phyloP scores from a whole-genome alignment of 2,888 invertebrate species.

The Hypolimnas misippus region DNA sequence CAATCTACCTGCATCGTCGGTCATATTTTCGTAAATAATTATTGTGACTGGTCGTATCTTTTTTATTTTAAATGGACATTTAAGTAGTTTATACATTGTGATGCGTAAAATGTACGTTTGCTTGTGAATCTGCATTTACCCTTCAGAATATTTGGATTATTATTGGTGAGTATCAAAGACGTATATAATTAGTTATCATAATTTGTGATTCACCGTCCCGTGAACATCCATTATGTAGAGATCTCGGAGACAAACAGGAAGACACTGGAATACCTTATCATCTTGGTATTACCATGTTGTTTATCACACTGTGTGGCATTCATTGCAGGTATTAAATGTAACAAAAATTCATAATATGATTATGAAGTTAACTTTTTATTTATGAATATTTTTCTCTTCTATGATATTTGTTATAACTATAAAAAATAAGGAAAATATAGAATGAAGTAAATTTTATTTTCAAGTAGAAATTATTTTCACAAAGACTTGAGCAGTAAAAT shows the following conservation, averaged over 20 bases:
- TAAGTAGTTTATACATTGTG: constrained; percentile 61
- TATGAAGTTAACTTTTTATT: not conserved
- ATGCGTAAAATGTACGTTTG: constrained; percentile 63
- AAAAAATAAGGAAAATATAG: no score
- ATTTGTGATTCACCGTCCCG: constrained; percentile 66
- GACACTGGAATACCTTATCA: constrained; percentile 36
- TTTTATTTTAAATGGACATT: constrained; percentile 62
- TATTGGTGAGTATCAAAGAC: constrained; percentile 69
- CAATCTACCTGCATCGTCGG: constrained; percentile 79
- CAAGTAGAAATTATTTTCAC: no score
- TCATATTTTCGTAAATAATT: constrained; percentile 75
- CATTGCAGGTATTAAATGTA: constrained; percentile 2
- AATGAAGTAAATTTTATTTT: no score
- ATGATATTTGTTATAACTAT: not conserved
- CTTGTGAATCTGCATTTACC: constrained; percentile 58
- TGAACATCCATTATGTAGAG: constrained; percentile 44
- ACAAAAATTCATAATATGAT: not conserved
- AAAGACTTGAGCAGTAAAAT: no score
- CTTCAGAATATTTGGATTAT: constrained; percentile 60
- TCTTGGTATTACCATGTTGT: constrained; percentile 25
- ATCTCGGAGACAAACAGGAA: constrained; percentile 43
- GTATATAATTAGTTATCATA: constrained; percentile 61
- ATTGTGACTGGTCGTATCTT: constrained; percentile 63
- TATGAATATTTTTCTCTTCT: not conserved
- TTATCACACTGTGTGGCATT: constrained; percentile 23